A percentile compares a stretch with the other conserved stretches of the same genome.
Evolutionary conservation across 2,888 invertebrate genomes (phyloP).

Genomic region (Carcina quercana): DNA sequence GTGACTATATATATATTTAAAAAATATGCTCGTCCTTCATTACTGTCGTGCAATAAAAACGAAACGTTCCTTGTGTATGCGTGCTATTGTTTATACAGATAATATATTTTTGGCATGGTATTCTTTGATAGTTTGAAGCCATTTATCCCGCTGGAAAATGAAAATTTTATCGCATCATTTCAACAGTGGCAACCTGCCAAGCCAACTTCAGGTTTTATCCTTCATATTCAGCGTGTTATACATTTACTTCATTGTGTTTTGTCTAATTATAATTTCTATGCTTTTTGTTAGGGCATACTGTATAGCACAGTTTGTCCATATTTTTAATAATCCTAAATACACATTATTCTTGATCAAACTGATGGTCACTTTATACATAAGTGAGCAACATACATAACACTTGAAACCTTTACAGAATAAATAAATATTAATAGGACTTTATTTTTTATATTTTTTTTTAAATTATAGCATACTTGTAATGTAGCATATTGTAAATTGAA

Average conservation of each 20-base stretch:
- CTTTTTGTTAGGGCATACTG: too few relatives aligned
- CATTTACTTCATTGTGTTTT: slow-evolving; percentile 16
- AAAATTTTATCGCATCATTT: slow-evolving; percentile 61
- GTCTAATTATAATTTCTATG: slow-evolving; percentile 1
- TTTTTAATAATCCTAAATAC: too few relatives aligned
- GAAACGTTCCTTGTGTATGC: slow-evolving; percentile 20
- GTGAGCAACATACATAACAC: too few relatives aligned
- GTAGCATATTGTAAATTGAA: slow-evolving; percentile 19
- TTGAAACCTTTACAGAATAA: too few relatives aligned
- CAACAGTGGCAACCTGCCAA: slow-evolving; percentile 55
- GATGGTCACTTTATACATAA: too few relatives aligned
- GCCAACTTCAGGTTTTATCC: slow-evolving; percentile 39
- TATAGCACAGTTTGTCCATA: too few relatives aligned
- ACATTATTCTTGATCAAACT: too few relatives aligned
- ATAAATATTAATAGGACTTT: too few relatives aligned
- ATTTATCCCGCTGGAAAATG: slow-evolving; percentile 53
- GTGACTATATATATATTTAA: too few relatives aligned
- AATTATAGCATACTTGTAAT: too few relatives aligned
- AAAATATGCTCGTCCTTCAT: too few relatives aligned
- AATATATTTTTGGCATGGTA: slow-evolving; percentile 49
- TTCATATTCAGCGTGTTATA: slow-evolving; percentile 46
- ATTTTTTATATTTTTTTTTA: too few relatives aligned
- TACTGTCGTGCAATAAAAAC: slow-evolving; percentile 19
- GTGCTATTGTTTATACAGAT: slow-evolving; percentile 42
- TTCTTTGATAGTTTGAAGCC: slow-evolving; percentile 34